These are phyloP conservation scores for Eulemur coronatus DNA, from an alignment of 2,797 vertebrate species.

Conservation along the genomic window DNA sequence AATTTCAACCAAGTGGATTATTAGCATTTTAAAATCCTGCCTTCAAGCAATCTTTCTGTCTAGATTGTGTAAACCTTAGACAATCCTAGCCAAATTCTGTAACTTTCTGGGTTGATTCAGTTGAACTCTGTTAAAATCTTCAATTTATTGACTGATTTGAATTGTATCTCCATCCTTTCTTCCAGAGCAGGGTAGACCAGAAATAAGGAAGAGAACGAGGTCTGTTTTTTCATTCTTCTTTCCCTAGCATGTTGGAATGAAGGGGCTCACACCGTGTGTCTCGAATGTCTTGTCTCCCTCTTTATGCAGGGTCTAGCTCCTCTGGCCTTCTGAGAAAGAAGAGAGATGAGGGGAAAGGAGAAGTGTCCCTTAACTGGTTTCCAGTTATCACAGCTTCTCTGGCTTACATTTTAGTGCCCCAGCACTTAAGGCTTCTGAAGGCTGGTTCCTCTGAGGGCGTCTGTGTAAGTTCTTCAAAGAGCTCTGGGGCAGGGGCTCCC, in stretches of 20 bases:
- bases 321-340: background rate
- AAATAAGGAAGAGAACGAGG: background rate
- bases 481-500: rapidly evolving
- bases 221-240: background rate
- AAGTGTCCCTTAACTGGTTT: background rate
- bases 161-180: background rate
- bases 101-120: background rate
- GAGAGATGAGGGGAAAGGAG: background rate
- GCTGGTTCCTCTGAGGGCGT: background rate
- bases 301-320: background rate
- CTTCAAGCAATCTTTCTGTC: background rate
- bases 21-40: constrained; percentile 12
- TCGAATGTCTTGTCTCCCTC: background rate
- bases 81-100: background rate
- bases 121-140: background rate
- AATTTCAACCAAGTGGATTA: constrained; percentile 32
- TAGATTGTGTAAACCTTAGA: background rate
- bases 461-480: background rate
- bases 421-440: background rate
- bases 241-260: background rate
- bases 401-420: background rate
- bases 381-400: background rate
- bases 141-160: background rate
- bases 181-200: background rate
- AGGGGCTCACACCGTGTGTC: background rate